Conservation (phyloP, 2,888 invertebrate genomes). For the Imbricaverruca yamaguchii region DNA sequence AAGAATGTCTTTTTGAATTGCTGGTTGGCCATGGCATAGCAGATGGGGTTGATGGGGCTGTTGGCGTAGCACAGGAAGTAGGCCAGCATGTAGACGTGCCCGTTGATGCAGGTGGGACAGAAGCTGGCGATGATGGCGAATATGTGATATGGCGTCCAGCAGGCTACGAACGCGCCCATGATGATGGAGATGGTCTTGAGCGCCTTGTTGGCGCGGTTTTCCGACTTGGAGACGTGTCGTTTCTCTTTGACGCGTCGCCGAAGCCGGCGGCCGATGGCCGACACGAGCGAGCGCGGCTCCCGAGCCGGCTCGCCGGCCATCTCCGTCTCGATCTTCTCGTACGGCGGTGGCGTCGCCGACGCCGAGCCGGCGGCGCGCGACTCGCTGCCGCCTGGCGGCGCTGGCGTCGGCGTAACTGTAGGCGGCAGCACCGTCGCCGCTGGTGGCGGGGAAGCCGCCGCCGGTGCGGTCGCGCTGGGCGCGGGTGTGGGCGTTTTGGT, state of each 20-base stretch:
- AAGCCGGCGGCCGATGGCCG: neutral
- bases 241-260: conserved; percentile 41
- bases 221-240: conserved; percentile 90
- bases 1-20: conserved; percentile 99
- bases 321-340: conserved; percentile 4
- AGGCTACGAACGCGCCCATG: conserved; percentile 93
- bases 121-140: conserved; percentile 93
- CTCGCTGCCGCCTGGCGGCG: conserved; percentile 42
- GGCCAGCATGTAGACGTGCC: conserved; percentile 88
- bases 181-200: conserved; percentile 98
- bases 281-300: neutral
- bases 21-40: conserved; percentile 97
- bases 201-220: conserved; percentile 96
- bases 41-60: conserved; percentile 97
- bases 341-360: neutral
- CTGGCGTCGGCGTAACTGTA: conserved; percentile 66
- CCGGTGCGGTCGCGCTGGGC: too few relatives aligned
- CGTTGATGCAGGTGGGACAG: conserved; percentile 87
- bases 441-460: conserved; percentile 30
- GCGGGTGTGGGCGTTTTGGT: neutral
- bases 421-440: conserved; percentile 42
- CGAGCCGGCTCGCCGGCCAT: too few relatives aligned
- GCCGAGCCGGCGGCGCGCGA: conserved; percentile 6
- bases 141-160: conserved; percentile 99
- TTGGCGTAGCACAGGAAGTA: conserved; percentile 98